These are phyloP conservation scores for Prunella fulvescens DNA, from an alignment of 2,113 vertebrate species.

Conservation along the genomic window DNA sequence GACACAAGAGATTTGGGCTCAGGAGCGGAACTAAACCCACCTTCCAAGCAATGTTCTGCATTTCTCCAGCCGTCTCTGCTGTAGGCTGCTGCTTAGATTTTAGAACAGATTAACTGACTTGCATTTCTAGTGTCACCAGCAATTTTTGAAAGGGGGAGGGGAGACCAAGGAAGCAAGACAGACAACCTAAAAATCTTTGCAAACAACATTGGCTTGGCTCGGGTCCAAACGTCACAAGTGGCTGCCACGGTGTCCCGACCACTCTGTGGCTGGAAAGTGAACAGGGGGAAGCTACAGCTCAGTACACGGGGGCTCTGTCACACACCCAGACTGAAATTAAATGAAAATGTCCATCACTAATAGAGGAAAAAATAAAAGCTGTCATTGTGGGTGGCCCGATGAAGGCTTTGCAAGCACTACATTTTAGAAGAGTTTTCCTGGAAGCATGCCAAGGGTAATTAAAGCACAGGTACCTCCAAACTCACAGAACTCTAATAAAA, in stretches of 20 bases:
- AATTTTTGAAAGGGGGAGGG: background rate
- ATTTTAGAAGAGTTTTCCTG: conserved; percentile 67
- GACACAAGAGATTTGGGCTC: conserved; percentile 21
- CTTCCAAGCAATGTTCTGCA: background rate
- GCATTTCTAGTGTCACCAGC: conserved; percentile 23
- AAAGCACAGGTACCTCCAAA: conserved; percentile 70
- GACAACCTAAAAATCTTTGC: background rate
- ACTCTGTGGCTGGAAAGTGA: conserved; percentile 36
- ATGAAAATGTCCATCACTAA: conserved; percentile 65
- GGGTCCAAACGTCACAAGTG: conserved; percentile 31
- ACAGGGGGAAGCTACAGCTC: conserved; percentile 31
- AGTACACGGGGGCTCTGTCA: background rate
- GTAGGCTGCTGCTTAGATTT: conserved; percentile 16
- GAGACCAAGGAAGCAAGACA: conserved; percentile 33
- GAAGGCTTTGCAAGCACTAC: conserved; percentile 37
- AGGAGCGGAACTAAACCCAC: conserved; percentile 48
- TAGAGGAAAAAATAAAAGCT: conserved; percentile 54
- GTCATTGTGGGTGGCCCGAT: conserved; percentile 65
- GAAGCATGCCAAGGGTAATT: conserved; percentile 53
- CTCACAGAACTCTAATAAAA: conserved; percentile 67
- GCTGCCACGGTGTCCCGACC: background rate
- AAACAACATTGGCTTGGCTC: background rate
- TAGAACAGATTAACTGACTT: conserved; percentile 38
- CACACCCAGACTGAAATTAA: conserved; percentile 29
- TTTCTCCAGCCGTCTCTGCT: conserved; percentile 5